A percentile compares a stretch with the other conserved stretches of the same genome.
These are phyloP conservation scores for Heteromurus nitidus DNA, from an alignment of 2,888 invertebrate species.

Conservation along the genomic window DNA sequence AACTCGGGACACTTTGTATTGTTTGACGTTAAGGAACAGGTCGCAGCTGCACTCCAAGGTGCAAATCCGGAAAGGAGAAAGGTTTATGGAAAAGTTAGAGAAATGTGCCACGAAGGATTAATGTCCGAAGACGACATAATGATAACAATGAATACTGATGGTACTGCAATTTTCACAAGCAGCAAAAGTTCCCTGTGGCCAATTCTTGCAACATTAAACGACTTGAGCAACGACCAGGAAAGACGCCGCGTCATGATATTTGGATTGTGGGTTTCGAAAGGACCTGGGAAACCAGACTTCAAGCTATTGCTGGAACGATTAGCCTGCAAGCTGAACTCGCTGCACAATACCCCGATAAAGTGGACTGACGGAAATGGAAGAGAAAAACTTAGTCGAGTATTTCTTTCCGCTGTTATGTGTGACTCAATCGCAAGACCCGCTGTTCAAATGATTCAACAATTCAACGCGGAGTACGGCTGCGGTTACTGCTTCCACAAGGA, in stretches of 20 bases:
- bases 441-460: conserved; percentile 24
- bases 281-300: conserved; percentile 4
- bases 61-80: neutral
- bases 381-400: neutral
- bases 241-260: neutral
- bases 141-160: conserved; percentile 20
- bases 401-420: neutral
- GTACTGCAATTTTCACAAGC: conserved; percentile 11
- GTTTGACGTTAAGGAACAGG: neutral
- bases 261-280: conserved; percentile 25
- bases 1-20: neutral
- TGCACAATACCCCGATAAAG: neutral
- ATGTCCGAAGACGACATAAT: neutral
- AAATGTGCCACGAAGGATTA: neutral
- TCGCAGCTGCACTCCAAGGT: neutral
- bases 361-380: neutral
- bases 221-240: neutral
- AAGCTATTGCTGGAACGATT: neutral
- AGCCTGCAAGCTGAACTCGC: neutral
- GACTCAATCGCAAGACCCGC: conserved; percentile 25
- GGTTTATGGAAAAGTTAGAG: neutral
- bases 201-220: neutral
- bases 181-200: conserved; percentile 31
- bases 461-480: conserved; percentile 28
- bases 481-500: conserved; percentile 17